Evolutionary conservation across 2,888 invertebrate species (phyloP).

Genomic region (Cephonodes hylas): DNA sequence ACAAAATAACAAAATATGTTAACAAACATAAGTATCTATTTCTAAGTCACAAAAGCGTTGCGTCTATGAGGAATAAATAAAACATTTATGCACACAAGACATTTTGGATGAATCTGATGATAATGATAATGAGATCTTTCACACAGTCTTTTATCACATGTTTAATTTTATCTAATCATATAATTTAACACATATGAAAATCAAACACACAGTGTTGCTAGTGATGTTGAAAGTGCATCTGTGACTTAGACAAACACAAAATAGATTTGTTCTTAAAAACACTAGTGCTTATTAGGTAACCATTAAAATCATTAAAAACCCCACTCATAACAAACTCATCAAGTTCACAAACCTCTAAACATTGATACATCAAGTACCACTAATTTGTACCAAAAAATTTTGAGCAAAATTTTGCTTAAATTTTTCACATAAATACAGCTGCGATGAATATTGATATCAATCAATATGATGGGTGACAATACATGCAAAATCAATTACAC

Average conservation of each 20-base stretch:
- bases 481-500: conserved; percentile 58
- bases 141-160: conserved; percentile 33
- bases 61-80: conserved; percentile 23
- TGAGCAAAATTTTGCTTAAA: conserved; percentile 57
- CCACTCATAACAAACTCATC: conserved; percentile 16
- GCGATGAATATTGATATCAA: conserved; percentile 33
- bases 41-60: conserved; percentile 69
- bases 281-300: conserved; percentile 59
- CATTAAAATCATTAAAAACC: conserved; percentile 44
- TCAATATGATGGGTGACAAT: conserved; percentile 32
- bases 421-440: conserved; percentile 37
- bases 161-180: conserved; percentile 17
- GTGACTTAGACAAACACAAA: conserved; percentile 65
- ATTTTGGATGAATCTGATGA: conserved; percentile 13
- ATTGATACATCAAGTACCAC: conserved; percentile 38
- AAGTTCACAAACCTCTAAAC: conserved; percentile 11
- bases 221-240: conserved; percentile 36
- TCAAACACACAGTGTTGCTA: conserved; percentile 12
- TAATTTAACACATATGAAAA: conserved; percentile 15
- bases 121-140: conserved; percentile 43
- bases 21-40: conserved; percentile 73
- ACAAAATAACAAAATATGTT: conserved; percentile 75
- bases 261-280: conserved; percentile 57
- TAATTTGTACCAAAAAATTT: conserved; percentile 53
- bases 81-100: conserved; percentile 7